Conservation (phyloP, 2,113 vertebrate genomes). For the Ailuropoda melanoleuca region DNA sequence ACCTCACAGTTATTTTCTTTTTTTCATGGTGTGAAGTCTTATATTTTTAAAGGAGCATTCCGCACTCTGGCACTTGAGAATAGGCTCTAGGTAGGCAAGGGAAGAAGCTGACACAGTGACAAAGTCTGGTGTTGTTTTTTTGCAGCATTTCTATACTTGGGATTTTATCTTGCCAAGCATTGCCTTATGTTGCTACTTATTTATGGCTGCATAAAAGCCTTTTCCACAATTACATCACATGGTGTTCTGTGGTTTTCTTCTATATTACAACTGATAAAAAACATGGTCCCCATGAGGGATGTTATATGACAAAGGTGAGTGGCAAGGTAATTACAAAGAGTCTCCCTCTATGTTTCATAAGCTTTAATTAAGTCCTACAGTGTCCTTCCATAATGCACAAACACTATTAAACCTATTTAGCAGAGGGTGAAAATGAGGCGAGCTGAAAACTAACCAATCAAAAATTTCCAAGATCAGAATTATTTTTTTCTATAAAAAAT, state of each 20-base stretch:
- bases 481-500: background rate
- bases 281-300: slow-evolving; percentile 9
- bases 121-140: slow-evolving; percentile 4
- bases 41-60: background rate
- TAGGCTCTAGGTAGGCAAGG: background rate
- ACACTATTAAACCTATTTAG: slow-evolving; percentile 16
- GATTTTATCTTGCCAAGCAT: background rate
- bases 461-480: background rate
- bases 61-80: background rate
- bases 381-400: background rate
- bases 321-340: slow-evolving; percentile 42
- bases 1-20: background rate
- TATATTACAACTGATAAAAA: slow-evolving; percentile 22
- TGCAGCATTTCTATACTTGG: background rate
- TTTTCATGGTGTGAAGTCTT: background rate
- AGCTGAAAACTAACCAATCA: slow-evolving; percentile 2
- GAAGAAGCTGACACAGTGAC: background rate
- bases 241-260: background rate
- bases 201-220: slow-evolving; percentile 28
- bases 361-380: slow-evolving; percentile 38
- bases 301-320: slow-evolving; percentile 47
- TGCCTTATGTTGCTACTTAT: slow-evolving; percentile 28
- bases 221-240: background rate
- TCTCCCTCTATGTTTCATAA: background rate
- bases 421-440: background rate